Percentiles rank a stretch among this genome's conserved stretches.
phyloP scores from a whole-genome alignment of 1,140 invertebrate genomes.

The Muscidifurax raptorellus region DNA sequence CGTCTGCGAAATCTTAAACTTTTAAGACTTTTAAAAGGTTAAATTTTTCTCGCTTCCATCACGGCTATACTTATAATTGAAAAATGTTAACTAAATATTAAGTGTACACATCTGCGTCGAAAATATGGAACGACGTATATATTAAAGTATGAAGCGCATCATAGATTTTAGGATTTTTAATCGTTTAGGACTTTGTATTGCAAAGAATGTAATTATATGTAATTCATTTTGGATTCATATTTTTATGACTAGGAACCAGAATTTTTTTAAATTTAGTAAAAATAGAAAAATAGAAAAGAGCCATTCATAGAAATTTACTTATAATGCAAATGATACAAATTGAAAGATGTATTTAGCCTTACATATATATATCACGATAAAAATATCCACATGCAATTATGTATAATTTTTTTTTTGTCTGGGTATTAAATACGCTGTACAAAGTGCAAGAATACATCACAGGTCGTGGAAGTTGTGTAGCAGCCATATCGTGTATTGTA shows the following conservation, averaged over 20 bases:
- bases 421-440: conserved; percentile 42
- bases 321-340: neutral
- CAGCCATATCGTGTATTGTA: conserved; percentile 60
- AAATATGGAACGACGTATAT: conserved; percentile 33
- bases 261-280: neutral
- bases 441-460: conserved; percentile 58
- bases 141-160: conserved; percentile 32
- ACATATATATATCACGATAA: conserved; percentile 33
- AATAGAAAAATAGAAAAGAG: neutral
- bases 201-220: conserved; percentile 45
- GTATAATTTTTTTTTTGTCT: conserved; percentile 43
- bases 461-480: conserved; percentile 59
- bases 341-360: conserved; percentile 41
- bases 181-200: conserved; percentile 43
- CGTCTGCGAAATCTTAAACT: conserved; percentile 50
- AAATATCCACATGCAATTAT: conserved; percentile 43
- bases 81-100: conserved; percentile 54
- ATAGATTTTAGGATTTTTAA: conserved; percentile 36
- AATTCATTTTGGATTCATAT: conserved; percentile 37
- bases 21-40: conserved; percentile 50
- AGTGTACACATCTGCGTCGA: conserved; percentile 37
- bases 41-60: conserved; percentile 40
- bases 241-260: neutral
- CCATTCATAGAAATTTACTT: neutral
- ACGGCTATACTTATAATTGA: conserved; percentile 50